Percentiles rank a stretch among this genome's conserved stretches.
These are phyloP conservation scores for Flexamia atlantica DNA, from an alignment of 2,888 invertebrate genomes.

Conservation along the genomic window DNA sequence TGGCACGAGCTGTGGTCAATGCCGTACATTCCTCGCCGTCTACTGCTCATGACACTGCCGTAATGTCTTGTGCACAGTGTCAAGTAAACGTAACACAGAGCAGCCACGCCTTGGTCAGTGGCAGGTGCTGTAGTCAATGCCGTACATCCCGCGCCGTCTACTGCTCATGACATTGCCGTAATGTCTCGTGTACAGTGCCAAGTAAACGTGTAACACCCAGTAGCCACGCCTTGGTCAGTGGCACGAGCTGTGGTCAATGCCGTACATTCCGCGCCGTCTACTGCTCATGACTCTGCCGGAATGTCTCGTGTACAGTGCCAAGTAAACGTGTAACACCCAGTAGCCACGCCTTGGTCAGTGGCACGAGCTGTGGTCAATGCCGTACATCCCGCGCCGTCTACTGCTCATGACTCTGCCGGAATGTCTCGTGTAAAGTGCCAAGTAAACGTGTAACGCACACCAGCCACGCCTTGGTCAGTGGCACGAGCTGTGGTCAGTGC, in stretches of 20 bases:
- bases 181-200: background rate
- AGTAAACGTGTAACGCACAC: background rate
- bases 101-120: background rate
- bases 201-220: background rate
- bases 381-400: background rate
- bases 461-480: slow-evolving; percentile 10
- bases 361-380: slow-evolving; percentile 5
- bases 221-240: slow-evolving; percentile 6
- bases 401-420: background rate
- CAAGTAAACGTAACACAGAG: background rate
- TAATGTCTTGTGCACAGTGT: background rate
- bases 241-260: slow-evolving; percentile 3
- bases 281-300: background rate
- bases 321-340: background rate
- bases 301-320: background rate
- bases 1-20: slow-evolving; percentile 3
- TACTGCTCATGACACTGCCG: background rate
- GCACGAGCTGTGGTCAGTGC: background rate
- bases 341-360: slow-evolving; percentile 12
- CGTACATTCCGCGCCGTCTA: background rate
- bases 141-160: too few species aligned
- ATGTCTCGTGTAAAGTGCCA: background rate
- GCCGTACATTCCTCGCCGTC: background rate
- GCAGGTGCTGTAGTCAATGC: background rate
- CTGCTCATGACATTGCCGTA: too few species aligned